Evolutionary conservation across 2,888 invertebrate species (phyloP), one percentile per base, ranked within the genome.

Genomic region (Platycnemis pennipes): DNA sequence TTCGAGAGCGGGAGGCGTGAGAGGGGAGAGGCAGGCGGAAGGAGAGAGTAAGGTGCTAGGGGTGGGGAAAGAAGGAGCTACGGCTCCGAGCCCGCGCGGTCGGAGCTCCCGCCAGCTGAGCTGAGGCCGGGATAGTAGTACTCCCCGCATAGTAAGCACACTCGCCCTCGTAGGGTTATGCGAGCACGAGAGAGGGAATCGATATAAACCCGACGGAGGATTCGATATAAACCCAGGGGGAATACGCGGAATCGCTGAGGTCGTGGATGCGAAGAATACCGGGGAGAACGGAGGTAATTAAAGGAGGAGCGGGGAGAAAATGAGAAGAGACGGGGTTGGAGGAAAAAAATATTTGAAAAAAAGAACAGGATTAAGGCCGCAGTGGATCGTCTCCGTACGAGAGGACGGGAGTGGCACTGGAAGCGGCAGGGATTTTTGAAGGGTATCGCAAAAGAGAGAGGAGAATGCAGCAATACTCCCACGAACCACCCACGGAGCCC

Each of bases 391-490:
- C 37, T 8, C 26, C 13, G 44, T n/a, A 63, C 26, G 63, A 26
- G 26, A 63, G n/a, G n/a, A 22, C 1, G 77, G n/a, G 37, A 37
- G 77, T 37, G 77, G 77, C 16, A 37, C 37, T n/a, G 87, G 45
- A n/a, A 46, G 87, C 22, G 45, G 44, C 2, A 87, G 46, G 46
- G 53, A 13, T 44, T 49, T 88, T 88, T 88, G 88, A 88, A 88
- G 44, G 88, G n/a, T 88, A 49, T 45, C 45, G 94, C 77, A 46
- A 31, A n/a, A 69, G 31, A 63, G 77, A 46, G 49, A n/a, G 49
- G 42, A 53, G 85, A 85, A 94, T 85, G 85, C 91, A 45, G 91
- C 63, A 91, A 91, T 91, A 69, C 91, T n/a, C 45, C 37, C 31
- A 77, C 37, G 37, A 37, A 22, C 44, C 44, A 56, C 19, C 44